Conservation (phyloP, 2,113 vertebrate species). For the Ploceus nigricollis region DNA sequence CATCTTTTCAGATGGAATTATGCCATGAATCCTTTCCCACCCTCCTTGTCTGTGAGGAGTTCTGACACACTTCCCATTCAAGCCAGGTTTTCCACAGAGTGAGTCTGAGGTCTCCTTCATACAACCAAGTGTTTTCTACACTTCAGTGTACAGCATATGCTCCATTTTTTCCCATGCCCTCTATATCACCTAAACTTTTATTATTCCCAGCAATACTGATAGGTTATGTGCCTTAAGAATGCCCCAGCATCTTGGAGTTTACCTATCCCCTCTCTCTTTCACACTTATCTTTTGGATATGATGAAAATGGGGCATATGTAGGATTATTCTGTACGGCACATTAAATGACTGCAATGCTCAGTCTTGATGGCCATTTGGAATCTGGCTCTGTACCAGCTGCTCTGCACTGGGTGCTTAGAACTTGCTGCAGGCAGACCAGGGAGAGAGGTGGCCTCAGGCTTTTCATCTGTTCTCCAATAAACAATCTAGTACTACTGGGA, state of each 20-base stretch:
- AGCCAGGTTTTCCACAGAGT: not conserved
- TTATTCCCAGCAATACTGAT: not conserved
- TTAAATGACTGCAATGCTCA: not conserved
- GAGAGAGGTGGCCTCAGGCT: not conserved
- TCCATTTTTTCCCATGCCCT: not conserved
- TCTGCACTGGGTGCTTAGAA: not conserved
- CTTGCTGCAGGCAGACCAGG: not conserved
- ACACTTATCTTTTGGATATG: not conserved
- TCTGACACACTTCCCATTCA: not conserved
- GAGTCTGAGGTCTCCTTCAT: not conserved
- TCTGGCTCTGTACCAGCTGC: not conserved
- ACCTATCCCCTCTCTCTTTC: not conserved
- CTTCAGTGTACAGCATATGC: not conserved
- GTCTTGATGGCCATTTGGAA: not conserved
- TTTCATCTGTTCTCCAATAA: not conserved
- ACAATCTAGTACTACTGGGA: not conserved
- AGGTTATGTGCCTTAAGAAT: not conserved
- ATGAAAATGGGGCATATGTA: not conserved
- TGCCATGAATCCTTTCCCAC: not conserved
- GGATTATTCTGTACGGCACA: not conserved
- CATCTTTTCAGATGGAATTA: not conserved
- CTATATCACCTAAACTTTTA: not conserved
- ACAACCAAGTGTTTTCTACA: not conserved
- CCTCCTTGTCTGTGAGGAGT: not conserved
- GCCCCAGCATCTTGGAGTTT: not conserved